Evolutionary conservation across 1,140 invertebrate species (phyloP).

Genomic region (Antheraea pernyi): DNA sequence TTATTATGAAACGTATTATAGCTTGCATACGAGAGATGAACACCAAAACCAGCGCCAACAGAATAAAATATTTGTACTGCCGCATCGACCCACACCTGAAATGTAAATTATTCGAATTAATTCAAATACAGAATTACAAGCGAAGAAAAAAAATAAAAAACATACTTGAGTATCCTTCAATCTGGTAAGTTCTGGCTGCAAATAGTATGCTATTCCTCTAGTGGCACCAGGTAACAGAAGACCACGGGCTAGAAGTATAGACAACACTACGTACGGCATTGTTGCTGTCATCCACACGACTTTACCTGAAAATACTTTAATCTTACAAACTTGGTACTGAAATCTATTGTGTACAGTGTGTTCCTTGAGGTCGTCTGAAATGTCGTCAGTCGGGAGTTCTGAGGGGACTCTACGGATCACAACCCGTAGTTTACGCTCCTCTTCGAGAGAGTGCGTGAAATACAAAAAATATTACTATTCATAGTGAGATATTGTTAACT

Average conservation of each 20-base stretch:
- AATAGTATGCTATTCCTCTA: constrained; percentile 91
- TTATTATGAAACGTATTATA: constrained; percentile 98
- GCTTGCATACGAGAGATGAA: constrained; percentile 93
- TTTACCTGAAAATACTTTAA: constrained; percentile 79
- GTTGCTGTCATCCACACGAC: constrained; percentile 91
- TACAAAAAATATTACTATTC: no score
- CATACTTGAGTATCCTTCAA: constrained; percentile 85
- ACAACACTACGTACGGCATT: constrained; percentile 88
- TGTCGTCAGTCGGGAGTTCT: no score
- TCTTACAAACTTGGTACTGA: neutral
- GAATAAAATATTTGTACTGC: constrained; percentile 98
- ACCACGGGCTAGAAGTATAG: constrained; percentile 85
- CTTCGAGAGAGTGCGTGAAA: no score
- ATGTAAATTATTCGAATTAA: no score
- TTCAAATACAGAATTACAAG: no score
- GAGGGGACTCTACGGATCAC: no score
- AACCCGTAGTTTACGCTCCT: no score
- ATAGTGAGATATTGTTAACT: no score
- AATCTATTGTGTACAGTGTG: neutral
- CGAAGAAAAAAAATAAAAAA: neutral
- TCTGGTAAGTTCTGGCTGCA: constrained; percentile 88
- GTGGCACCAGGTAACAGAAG: constrained; percentile 88
- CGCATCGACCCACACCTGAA: constrained; percentile 93
- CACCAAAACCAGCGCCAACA: constrained; percentile 95
- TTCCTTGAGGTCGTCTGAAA: no score